These are phyloP conservation scores for Metridium senile DNA, from an alignment of 92 coral and sea anemone species.

Conservation along the genomic window DNA sequence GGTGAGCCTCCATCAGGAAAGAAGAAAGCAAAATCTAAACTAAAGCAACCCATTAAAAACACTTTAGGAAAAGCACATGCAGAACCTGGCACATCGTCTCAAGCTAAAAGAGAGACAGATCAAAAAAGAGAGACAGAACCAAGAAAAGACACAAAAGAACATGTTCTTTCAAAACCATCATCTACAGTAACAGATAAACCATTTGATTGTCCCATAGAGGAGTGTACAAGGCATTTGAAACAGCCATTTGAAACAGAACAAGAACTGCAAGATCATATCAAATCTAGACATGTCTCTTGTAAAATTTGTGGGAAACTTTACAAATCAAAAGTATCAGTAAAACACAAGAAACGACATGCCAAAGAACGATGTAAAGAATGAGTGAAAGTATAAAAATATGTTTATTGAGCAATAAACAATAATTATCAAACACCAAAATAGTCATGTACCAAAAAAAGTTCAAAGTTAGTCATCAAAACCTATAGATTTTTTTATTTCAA, in stretches of 20 bases:
- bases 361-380: not conserved
- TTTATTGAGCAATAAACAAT: not conserved
- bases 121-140: not conserved
- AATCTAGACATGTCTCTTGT: conserved; percentile 60
- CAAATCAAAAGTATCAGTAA: conserved; percentile 44
- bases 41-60: not conserved
- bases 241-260: conserved; percentile 18
- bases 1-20: not conserved
- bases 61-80: not conserved
- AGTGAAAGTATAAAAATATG: conserved; percentile 3
- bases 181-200: not conserved
- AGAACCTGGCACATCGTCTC: not conserved
- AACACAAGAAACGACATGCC: conserved; percentile 51
- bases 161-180: not conserved
- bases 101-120: no score
- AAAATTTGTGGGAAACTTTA: conserved; percentile 65
- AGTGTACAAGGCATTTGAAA: not conserved
- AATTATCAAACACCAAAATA: no score
- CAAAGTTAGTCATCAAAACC: no score
- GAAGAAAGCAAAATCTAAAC: not conserved
- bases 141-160: not conserved
- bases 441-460: no score
- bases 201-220: not conserved
- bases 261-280: conserved; percentile 56
- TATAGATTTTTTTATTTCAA: no score